Evolutionary conservation across 2,113 vertebrate genomes (phyloP).

Genomic region (Axis porcinus): DNA sequence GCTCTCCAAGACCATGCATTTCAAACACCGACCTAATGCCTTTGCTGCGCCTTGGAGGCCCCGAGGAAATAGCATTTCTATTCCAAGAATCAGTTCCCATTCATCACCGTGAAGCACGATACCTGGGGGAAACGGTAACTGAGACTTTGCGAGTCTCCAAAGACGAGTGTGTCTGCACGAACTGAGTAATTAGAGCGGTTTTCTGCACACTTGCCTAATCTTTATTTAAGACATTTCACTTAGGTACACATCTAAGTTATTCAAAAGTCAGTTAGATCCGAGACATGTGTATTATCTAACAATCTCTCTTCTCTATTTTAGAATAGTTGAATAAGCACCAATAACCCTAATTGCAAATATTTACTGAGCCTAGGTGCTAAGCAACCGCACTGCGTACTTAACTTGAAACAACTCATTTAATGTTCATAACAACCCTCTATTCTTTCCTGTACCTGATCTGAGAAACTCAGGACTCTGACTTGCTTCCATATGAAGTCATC

Average conservation of each 20-base stretch:
- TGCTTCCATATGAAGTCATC: neutral
- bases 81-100: conserved; percentile 64
- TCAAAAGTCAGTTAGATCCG: conserved; percentile 56
- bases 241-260: conserved; percentile 61
- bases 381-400: neutral
- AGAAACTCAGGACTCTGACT: neutral
- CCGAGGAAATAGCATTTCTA: conserved; percentile 45
- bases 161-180: conserved; percentile 27
- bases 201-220: conserved; percentile 67
- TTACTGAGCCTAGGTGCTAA: neutral
- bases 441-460: neutral
- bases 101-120: conserved; percentile 69
- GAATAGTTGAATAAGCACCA: neutral
- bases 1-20: conserved; percentile 24
- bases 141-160: conserved; percentile 54
- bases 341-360: neutral
- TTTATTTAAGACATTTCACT: conserved; percentile 76
- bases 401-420: neutral
- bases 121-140: conserved; percentile 43
- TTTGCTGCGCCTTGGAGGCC: neutral
- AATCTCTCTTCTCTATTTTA: neutral
- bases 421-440: neutral
- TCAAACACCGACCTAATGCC: neutral
- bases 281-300: neutral
- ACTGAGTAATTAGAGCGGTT: conserved; percentile 66